Base-by-base conservation (phyloP, 2,797 vertebrate genomes). In the Eurystomus glaucurus region DNA sequence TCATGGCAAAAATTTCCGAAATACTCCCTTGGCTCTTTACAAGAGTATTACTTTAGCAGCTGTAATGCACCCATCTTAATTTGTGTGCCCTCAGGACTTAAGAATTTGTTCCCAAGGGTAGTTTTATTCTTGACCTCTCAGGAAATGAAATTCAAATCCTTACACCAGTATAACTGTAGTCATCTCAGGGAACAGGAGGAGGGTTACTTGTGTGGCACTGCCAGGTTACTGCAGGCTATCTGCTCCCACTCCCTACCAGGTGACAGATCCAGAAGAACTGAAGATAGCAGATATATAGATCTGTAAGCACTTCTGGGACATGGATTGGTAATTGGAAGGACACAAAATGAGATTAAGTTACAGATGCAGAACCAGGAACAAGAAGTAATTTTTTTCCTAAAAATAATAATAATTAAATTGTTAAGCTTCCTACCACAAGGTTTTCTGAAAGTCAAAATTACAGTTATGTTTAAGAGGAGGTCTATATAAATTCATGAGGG, bases 401-500 rank as follows among this genome's bases (percentile, higher is more conserved):
- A 71, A 71, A 79, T 22, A 16, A 79, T 22, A 16, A 16, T n/a
- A 43, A 66, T 75, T 50, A 51, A 45, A 60, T 31, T 37, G 23
- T 60, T 69, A 50, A 78, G 7, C 14, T 61, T 82, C 35, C 6
- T 91, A 18, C 22, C 11, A 29, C 71, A 91, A 91, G 70, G 78
- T 72, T 33, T 35, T 91, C 58, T 95, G 62, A 89, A 94, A 91
- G 81, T 95, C 75, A 89, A 39, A 89, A 55, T 83, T 54, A 58
- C 16, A 64, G 43, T 55, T 68, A 28, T 5, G 4, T 48, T 80
- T 86, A 72, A 95, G 51, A 51, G 26, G 2, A 69, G 19, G 11
- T 31, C 65, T 84, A 39, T 50, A 90, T 86, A 92, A 92, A 94
- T 92, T 82, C 6, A 69, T 68, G 57, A 87, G 9, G 48, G 6